Evolutionary conservation across 2,113 vertebrate species (phyloP).

Genomic region (Capreolus pygargus): DNA sequence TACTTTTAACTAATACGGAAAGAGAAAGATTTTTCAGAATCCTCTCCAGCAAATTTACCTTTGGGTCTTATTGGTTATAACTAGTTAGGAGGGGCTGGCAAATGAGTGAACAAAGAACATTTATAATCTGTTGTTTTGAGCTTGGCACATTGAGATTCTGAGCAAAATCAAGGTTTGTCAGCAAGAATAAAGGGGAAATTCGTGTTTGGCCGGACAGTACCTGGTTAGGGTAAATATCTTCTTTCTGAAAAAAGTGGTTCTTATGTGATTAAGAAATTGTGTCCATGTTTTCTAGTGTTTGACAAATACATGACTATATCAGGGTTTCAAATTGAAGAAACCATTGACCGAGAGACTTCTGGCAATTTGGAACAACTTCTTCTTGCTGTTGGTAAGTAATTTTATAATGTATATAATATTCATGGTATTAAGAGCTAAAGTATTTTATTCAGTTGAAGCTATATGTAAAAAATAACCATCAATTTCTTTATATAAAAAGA

Average conservation of each 20-base stretch:
- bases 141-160: neutral
- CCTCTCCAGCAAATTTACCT: neutral
- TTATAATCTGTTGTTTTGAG: no score
- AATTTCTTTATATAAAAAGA: neutral
- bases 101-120: neutral
- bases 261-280: neutral
- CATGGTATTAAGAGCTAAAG: neutral
- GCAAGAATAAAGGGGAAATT: neutral
- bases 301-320: conserved; percentile 93
- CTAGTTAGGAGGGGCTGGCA: neutral
- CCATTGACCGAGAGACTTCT: conserved; percentile 91
- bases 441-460: neutral
- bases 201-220: neutral
- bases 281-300: conserved; percentile 86
- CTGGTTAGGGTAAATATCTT: neutral
- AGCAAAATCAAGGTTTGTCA: neutral
- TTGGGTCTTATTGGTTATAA: neutral
- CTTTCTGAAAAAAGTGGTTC: neutral
- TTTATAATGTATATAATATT: neutral
- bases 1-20: neutral
- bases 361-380: conserved; percentile 91
- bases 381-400: conserved; percentile 90
- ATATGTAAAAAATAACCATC: neutral
- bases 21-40: neutral
- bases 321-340: conserved; percentile 93